A percentile compares a stretch with the other conserved stretches of the same genome.
Evolutionary conservation across 1,140 invertebrate genomes (phyloP).

Genomic region (Diabrotica undecimpunctata): DNA sequence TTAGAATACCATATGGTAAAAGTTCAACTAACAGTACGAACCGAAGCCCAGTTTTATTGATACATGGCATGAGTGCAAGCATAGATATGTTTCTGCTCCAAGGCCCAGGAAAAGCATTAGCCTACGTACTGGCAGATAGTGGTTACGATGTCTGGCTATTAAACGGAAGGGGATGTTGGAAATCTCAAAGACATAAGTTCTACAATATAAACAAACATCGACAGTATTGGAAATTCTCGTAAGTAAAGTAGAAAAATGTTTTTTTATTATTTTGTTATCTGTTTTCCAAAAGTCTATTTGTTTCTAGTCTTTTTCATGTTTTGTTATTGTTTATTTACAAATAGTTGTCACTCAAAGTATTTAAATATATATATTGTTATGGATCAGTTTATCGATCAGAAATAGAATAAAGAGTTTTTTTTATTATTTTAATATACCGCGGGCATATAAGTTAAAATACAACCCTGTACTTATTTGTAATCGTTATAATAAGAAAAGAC

Average conservation of each 20-base stretch:
- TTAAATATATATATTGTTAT: too few species aligned
- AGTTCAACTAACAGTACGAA: slow-evolving; percentile 30
- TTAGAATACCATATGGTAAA: slow-evolving; percentile 46
- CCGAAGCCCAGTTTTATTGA: slow-evolving; percentile 54
- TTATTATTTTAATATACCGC: too few species aligned
- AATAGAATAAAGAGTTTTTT: too few species aligned
- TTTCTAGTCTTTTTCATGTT: too few species aligned
- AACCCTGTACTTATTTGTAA: too few species aligned
- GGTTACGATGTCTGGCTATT: slow-evolving; percentile 73
- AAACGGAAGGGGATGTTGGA: slow-evolving; percentile 66
- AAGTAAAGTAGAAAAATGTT: slow-evolving; percentile 10
- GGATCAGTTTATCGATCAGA: too few species aligned
- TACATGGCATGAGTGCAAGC: slow-evolving; percentile 67
- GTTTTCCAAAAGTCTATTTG: not conserved
- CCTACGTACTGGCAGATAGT: slow-evolving; percentile 52
- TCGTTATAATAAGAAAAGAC: too few species aligned
- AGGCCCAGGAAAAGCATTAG: slow-evolving; percentile 57
- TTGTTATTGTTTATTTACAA: too few species aligned
- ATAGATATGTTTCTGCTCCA: slow-evolving; percentile 63
- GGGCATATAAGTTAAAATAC: too few species aligned
- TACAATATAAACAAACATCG: slow-evolving; percentile 52
- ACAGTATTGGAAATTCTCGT: slow-evolving; percentile 51
- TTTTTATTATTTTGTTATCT: not conserved
- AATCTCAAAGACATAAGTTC: slow-evolving; percentile 56
- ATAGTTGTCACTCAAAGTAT: too few species aligned